These are phyloP conservation scores for Eumaeus atala DNA, from an alignment of 1,140 invertebrate genomes.

Conservation along the genomic window DNA sequence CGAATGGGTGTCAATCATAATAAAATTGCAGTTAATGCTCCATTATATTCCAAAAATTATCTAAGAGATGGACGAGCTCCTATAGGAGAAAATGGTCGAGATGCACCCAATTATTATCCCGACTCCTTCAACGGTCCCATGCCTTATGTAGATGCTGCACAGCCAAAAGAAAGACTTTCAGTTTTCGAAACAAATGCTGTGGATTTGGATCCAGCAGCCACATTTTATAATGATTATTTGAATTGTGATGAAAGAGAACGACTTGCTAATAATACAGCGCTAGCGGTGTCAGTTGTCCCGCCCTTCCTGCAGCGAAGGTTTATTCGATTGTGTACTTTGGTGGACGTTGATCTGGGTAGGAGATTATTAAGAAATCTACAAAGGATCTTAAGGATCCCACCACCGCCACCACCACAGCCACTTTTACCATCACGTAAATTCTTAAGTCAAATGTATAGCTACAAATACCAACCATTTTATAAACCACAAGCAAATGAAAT, in stretches of 20 bases:
- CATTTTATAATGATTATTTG: conserved; percentile 43
- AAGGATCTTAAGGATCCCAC: conserved; percentile 19
- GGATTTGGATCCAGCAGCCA: conserved; percentile 36
- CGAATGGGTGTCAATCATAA: conserved; percentile 89
- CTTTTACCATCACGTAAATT: conserved; percentile 11
- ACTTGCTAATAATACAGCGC: conserved; percentile 34
- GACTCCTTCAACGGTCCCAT: conserved; percentile 91
- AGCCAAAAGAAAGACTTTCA: conserved; percentile 28
- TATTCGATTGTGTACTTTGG: conserved; percentile 28
- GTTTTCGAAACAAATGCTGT: conserved; percentile 35
- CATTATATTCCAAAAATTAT: conserved; percentile 76
- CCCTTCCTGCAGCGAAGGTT: conserved; percentile 24
- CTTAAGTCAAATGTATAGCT: too few species aligned
- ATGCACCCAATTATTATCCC: conserved; percentile 94
- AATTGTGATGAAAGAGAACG: conserved; percentile 31
- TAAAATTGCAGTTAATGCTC: conserved; percentile 92
- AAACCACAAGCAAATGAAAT: background rate
- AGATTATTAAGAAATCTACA: conserved; percentile 19
- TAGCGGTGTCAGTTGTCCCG: conserved; percentile 20
- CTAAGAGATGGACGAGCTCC: conserved; percentile 87
- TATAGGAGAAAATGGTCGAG: conserved; percentile 78
- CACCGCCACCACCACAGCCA: conserved; percentile 21
- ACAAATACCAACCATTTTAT: background rate
- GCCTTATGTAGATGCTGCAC: conserved; percentile 36
- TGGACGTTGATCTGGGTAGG: conserved; percentile 31